These are phyloP conservation scores for Aurelia sp. DNA, from an alignment of 30 jellyfish, hydroid and myxozoan genomes.

Conservation along the genomic window DNA sequence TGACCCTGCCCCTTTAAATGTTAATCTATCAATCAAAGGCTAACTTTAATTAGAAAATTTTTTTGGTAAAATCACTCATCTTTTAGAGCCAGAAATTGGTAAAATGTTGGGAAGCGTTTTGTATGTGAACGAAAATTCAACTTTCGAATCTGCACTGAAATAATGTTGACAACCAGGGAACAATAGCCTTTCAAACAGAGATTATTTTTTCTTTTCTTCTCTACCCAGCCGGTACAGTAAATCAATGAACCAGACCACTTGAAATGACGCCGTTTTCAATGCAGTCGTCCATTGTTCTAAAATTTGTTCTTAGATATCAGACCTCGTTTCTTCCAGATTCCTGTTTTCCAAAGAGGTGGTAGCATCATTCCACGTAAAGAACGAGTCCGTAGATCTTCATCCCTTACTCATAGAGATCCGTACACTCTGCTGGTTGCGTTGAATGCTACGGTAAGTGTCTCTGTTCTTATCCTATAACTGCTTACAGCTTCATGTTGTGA, in stretches of 20 bases:
- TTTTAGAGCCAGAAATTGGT: no score
- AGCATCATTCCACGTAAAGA: slow-evolving; percentile 86
- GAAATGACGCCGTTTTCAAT: background rate
- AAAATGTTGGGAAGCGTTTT: no score
- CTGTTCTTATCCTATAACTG: background rate
- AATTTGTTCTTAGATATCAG: no score
- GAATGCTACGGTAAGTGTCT: slow-evolving; percentile 70
- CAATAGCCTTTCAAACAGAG: background rate
- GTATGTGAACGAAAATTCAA: no score
- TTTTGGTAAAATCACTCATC: no score
- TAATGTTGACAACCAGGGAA: background rate
- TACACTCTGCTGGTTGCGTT: slow-evolving; percentile 86
- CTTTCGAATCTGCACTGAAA: no score
- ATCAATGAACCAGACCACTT: background rate
- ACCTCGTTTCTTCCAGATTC: slow-evolving; percentile 60
- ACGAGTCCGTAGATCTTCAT: slow-evolving; percentile 95
- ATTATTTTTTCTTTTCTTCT: background rate
- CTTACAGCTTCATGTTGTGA: no score
- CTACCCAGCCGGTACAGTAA: background rate
- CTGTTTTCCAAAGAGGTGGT: slow-evolving; percentile 96
- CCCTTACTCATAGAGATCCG: slow-evolving; percentile 91
- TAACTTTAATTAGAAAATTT: no score
- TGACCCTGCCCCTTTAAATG: no score
- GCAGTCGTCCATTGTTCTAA: background rate
- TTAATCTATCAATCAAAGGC: no score